A percentile compares a stretch with the other conserved stretches of the same genome.
phyloP scores from a whole-genome alignment of 1,140 invertebrate genomes.

The Spodoptera litura region DNA sequence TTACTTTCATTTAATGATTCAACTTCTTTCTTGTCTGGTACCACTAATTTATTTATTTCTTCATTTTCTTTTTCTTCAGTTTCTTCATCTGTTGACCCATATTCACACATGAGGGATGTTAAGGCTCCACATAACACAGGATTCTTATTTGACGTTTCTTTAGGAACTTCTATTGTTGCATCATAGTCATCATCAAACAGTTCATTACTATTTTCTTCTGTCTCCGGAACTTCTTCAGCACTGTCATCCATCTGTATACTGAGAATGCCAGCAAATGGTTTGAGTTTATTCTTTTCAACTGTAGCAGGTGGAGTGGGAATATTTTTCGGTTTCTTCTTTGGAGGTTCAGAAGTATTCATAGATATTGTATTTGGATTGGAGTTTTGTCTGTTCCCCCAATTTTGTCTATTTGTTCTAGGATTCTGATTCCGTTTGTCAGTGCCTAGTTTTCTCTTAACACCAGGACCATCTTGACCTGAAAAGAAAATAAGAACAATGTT shows the following conservation, averaged over 20 bases:
- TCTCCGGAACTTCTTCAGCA: slow-evolving; percentile 54
- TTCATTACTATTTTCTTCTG: slow-evolving; percentile 40
- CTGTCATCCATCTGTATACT: slow-evolving; percentile 59
- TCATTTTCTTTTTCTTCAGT: slow-evolving; percentile 47
- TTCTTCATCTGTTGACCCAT: slow-evolving; percentile 85
- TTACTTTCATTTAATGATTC: slow-evolving; percentile 30
- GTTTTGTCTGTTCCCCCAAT: slow-evolving; percentile 29
- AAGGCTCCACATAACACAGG: slow-evolving; percentile 84
- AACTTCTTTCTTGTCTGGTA: not conserved
- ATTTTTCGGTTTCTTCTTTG: slow-evolving; percentile 56
- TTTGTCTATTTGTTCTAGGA: slow-evolving; percentile 33
- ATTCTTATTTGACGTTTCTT: slow-evolving; percentile 50
- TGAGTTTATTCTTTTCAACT: slow-evolving; percentile 60
- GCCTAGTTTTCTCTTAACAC: slow-evolving; percentile 40
- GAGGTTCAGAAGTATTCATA: slow-evolving; percentile 40
- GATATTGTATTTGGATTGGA: slow-evolving; percentile 26
- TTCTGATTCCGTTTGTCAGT: slow-evolving; percentile 36
- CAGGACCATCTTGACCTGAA: not conserved
- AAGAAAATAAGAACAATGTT: not conserved
- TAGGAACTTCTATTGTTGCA: slow-evolving; percentile 42
- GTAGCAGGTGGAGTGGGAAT: slow-evolving; percentile 48
- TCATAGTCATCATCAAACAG: slow-evolving; percentile 76
- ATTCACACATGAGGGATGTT: slow-evolving; percentile 84
- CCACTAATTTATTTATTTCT: not conserved
- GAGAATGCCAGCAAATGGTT: slow-evolving; percentile 74